These are phyloP conservation scores for Poeciliopsis infans DNA, from an alignment of 2,797 vertebrate species.

Conservation along the genomic window DNA sequence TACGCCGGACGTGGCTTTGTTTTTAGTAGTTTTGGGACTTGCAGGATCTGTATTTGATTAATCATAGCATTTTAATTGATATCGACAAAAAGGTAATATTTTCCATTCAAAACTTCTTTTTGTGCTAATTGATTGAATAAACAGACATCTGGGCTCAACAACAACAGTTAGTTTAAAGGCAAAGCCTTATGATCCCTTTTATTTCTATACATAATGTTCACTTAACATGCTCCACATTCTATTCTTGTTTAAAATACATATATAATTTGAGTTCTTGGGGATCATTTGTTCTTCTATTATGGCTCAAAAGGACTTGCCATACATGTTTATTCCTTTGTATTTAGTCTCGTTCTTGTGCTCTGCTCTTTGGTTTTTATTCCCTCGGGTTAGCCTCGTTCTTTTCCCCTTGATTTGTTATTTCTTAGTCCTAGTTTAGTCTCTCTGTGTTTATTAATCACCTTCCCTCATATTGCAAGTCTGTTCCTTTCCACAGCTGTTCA, in stretches of 20 bases:
- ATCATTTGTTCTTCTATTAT: neutral
- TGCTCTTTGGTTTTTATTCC: neutral
- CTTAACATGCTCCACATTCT: neutral
- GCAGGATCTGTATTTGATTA: neutral
- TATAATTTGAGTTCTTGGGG: neutral
- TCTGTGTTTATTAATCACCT: neutral
- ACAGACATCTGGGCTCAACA: neutral
- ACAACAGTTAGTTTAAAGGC: neutral
- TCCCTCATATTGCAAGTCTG: neutral
- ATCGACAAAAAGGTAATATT: neutral
- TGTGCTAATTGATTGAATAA: neutral
- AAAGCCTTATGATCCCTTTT: neutral
- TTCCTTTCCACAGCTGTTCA: neutral
- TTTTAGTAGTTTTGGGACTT: slow-evolving; percentile 26
- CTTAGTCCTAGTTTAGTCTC: neutral
- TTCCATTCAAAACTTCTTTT: neutral
- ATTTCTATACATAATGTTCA: neutral
- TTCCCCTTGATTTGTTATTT: neutral
- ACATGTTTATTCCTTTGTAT: neutral
- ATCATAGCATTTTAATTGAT: neutral
- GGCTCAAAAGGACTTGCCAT: neutral
- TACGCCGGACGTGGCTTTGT: slow-evolving; percentile 54
- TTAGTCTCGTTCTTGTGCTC: neutral
- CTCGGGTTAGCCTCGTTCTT: neutral
- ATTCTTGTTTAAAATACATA: neutral